Evolutionary conservation across 2,113 vertebrate species (phyloP), one percentile per base, ranked within the genome.

Genomic region (Bucco capensis): DNA sequence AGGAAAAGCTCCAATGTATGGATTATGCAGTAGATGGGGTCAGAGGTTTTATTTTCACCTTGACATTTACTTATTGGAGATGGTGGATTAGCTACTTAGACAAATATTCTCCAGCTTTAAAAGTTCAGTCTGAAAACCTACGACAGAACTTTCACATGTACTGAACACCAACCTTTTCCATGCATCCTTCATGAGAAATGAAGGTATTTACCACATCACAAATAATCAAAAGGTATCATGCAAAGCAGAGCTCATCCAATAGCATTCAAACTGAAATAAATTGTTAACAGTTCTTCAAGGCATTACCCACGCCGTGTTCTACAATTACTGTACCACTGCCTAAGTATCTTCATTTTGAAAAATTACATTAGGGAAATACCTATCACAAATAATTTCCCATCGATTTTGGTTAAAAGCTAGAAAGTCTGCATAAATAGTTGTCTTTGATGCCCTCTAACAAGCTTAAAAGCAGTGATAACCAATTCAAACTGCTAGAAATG

Each of bases 391-490:
- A 1, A 79, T 88, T 80, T 79, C 76, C 62, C 79, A 90, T 88
- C 5, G 7, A 92, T 88, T 92, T 79, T 66, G 50, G 83, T 92
- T 90, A 81, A 94, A 94, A 93, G 93, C 89, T 79, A 33, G 69
- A 38, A 90, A 84, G 62, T 77, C 82, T 93, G 83, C 74, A 91
- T 75, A 87, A 86, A 91, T 51, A 94, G 57, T 64, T 89, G 78
- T 50, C 88, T 95, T 89, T 92, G 90, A 83, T 88, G 62, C 67
- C 71, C 47, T 83, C 66, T 93, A 91, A 93, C 84, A 91, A 95
- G 85, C 94, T 93, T 86, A 95, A 91, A 95, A 94, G 91, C 83
- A 75, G 69, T 89, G 96, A 95, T 93, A 96, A 91, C 62, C 79
- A 94, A 54, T 33, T 85, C 47, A 93, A 60, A 86, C 76, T 81